Evolutionary conservation across 2,888 invertebrate species (phyloP).

Genomic region (Hypselothyrea guttata): DNA sequence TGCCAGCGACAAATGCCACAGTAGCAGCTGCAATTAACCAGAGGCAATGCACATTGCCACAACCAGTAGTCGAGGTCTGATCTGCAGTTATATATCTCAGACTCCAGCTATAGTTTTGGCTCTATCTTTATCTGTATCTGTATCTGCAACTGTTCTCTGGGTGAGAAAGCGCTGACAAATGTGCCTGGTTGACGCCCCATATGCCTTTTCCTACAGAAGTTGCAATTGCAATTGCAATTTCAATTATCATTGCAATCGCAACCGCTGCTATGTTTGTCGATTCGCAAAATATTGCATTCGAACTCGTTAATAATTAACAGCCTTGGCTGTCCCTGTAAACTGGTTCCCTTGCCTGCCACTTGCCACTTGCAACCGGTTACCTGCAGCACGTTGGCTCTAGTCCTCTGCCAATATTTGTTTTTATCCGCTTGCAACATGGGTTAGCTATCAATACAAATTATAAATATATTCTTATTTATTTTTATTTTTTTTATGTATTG

Average conservation of each 20-base stretch:
- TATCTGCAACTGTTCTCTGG: neutral
- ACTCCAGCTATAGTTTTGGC: too few species aligned
- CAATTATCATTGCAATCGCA: constrained; percentile 14
- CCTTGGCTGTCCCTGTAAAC: neutral
- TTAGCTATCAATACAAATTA: too few species aligned
- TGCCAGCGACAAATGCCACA: constrained; percentile 34
- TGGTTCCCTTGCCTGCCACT: neutral
- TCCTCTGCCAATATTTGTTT: neutral
- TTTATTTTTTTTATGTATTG: too few species aligned
- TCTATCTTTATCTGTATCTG: neutral
- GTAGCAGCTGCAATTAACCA: neutral
- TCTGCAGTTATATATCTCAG: neutral
- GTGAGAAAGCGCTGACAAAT: constrained; percentile 63
- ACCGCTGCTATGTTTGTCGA: constrained; percentile 1
- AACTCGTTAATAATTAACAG: neutral
- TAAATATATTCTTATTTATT: too few species aligned
- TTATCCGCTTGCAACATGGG: too few species aligned
- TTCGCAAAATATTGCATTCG: too few species aligned
- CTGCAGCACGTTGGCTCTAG: neutral
- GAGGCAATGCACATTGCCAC: neutral
- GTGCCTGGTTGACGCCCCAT: constrained; percentile 49
- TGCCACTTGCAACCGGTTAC: neutral
- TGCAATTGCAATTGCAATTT: constrained; percentile 9
- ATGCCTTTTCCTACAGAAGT: constrained; percentile 22
- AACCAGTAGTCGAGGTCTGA: neutral